A percentile compares a stretch with the other conserved stretches of the same genome.
Evolutionary conservation across 2,888 invertebrate genomes (phyloP).

Genomic region (Blastobasis adustella): DNA sequence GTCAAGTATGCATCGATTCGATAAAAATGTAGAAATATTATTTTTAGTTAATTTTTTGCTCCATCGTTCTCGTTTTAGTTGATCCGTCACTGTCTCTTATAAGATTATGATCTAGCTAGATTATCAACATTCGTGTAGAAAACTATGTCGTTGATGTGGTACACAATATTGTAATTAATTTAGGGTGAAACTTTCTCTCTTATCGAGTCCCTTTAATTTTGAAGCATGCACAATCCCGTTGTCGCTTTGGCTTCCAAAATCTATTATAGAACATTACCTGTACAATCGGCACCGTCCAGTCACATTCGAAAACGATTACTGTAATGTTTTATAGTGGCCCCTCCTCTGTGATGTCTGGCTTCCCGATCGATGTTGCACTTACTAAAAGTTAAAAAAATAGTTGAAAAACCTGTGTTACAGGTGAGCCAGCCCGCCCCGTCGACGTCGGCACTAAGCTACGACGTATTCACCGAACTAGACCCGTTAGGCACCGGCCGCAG

Average conservation of each 20-base stretch:
- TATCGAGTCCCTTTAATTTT: too few relatives aligned
- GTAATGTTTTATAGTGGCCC: slow-evolving; percentile 15
- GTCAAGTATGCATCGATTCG: too few relatives aligned
- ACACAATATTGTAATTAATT: too few relatives aligned
- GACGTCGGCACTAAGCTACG: slow-evolving; percentile 70
- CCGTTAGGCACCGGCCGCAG: slow-evolving; percentile 93
- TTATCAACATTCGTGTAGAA: too few relatives aligned
- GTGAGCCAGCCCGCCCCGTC: slow-evolving; percentile 54
- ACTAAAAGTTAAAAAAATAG: slow-evolving; percentile 2
- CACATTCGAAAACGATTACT: too few relatives aligned
- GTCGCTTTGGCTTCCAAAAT: slow-evolving; percentile 14
- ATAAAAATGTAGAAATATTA: too few relatives aligned
- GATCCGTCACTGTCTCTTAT: too few relatives aligned
- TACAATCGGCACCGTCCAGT: slow-evolving; percentile 2
- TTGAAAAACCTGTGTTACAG: slow-evolving; percentile 52
- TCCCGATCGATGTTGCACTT: slow-evolving; percentile 11
- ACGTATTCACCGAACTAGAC: slow-evolving; percentile 95
- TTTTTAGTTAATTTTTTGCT: too few relatives aligned
- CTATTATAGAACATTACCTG: slow-evolving; percentile 3
- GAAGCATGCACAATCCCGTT: slow-evolving; percentile 2
- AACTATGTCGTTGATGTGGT: too few relatives aligned
- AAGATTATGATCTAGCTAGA: too few relatives aligned
- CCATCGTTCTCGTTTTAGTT: too few relatives aligned
- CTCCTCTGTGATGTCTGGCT: slow-evolving; percentile 38
- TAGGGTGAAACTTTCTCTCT: too few relatives aligned